These are phyloP conservation scores for Sebastes taczanowskii DNA, from an alignment of 2,797 vertebrate species.

Conservation along the genomic window DNA sequence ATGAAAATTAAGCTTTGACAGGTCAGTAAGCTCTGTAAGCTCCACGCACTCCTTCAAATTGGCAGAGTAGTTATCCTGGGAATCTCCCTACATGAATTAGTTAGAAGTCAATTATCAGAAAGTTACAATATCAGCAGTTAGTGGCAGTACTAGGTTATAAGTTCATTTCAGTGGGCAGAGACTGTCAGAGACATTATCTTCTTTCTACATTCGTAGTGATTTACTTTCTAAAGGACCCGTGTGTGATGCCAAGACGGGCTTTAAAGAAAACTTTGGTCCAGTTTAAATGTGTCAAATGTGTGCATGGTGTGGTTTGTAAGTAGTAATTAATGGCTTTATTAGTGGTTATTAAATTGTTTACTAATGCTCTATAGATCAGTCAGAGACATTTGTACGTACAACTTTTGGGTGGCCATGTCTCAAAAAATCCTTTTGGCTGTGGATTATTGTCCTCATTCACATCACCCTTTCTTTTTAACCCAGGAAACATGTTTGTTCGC, in stretches of 20 bases:
- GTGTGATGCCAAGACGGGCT: background rate
- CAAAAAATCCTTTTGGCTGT: background rate
- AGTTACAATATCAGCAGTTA: background rate
- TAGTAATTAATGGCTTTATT: background rate
- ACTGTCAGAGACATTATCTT: background rate
- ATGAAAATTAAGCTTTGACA: slow-evolving; percentile 41
- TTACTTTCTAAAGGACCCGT: no score
- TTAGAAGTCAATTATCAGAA: background rate
- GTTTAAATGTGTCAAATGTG: background rate
- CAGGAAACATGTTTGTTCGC: no score
- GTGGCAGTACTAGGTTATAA: background rate
- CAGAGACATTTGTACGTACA: background rate
- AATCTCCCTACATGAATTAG: background rate
- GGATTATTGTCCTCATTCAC: background rate
- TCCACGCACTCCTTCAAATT: background rate
- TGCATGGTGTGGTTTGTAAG: background rate
- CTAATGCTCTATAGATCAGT: background rate
- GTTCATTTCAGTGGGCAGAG: background rate
- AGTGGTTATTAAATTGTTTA: background rate
- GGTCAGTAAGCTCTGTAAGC: slow-evolving; percentile 3
- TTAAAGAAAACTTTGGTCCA: background rate
- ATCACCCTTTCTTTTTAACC: background rate
- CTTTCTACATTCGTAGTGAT: background rate
- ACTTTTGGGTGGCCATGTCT: background rate
- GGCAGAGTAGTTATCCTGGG: background rate